phyloP scores from a whole-genome alignment of 2,888 invertebrate species.

The Alloplasta piceator region DNA sequence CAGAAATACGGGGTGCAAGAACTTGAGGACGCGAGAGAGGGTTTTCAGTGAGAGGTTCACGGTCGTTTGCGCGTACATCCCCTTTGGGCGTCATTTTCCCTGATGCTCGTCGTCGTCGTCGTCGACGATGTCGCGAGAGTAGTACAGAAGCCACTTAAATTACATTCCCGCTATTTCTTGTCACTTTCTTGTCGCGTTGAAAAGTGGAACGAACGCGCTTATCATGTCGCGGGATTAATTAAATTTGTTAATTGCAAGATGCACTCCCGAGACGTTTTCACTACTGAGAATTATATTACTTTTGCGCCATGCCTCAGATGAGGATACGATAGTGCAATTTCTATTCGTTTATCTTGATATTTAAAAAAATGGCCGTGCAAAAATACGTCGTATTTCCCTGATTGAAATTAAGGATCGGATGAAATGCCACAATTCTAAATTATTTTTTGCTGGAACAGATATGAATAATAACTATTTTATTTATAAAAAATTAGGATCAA shows the following conservation, averaged over 20 bases:
- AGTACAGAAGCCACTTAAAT: constrained; percentile 74
- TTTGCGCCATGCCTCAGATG: not conserved
- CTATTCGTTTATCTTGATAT: not conserved
- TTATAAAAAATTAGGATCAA: not conserved
- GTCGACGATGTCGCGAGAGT: constrained; percentile 37
- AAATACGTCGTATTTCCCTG: not conserved
- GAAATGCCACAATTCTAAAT: too few relatives aligned
- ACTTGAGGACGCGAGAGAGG: constrained; percentile 49
- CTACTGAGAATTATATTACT: constrained; percentile 26
- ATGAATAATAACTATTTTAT: too few relatives aligned
- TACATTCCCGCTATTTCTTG: constrained; percentile 79
- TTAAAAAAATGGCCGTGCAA: not conserved
- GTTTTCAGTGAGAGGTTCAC: constrained; percentile 60
- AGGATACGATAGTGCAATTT: not conserved
- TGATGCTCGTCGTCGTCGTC: constrained; percentile 34
- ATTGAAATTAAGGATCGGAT: not conserved
- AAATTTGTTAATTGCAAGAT: constrained; percentile 82
- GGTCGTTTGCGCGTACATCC: constrained; percentile 58
- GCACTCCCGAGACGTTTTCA: constrained; percentile 64
- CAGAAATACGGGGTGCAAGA: constrained; percentile 16
- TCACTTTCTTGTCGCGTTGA: constrained; percentile 70
- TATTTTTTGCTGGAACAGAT: too few relatives aligned
- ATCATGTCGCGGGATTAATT: constrained; percentile 76
- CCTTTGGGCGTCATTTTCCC: constrained; percentile 56
- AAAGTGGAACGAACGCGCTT: constrained; percentile 68